Percentiles rank a stretch among this genome's conserved stretches.
Conservation (phyloP, 2,888 invertebrate species). For the Pterobdella sp. region DNA sequence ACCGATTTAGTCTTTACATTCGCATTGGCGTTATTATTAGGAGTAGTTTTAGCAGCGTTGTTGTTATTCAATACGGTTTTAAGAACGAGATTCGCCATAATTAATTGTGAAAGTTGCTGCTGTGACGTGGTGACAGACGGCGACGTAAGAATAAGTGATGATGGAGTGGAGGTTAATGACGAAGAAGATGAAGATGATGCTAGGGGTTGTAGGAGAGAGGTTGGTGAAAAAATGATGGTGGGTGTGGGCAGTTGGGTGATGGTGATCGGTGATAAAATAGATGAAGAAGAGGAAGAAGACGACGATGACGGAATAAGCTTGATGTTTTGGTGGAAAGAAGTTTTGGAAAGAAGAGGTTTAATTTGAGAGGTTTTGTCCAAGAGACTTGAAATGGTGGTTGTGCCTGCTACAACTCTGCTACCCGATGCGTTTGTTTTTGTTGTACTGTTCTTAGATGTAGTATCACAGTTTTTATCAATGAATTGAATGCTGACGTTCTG, state of each 20-base stretch:
- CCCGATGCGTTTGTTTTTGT: background rate
- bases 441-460: background rate
- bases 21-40: background rate
- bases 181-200: background rate
- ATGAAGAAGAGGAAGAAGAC: background rate
- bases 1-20: background rate
- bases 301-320: background rate
- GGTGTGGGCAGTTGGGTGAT: background rate
- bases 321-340: background rate
- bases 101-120: constrained; percentile 8
- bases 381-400: background rate
- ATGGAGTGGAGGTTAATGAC: background rate
- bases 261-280: background rate
- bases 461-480: background rate
- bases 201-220: background rate
- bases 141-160: background rate
- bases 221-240: background rate
- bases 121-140: background rate
- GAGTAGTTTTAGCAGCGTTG: background rate
- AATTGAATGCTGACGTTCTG: background rate
- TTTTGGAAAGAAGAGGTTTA: background rate
- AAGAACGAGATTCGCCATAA: background rate
- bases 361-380: background rate
- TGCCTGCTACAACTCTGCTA: background rate
- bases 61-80: background rate